Percentiles rank a stretch among this genome's conserved stretches.
Conservation (phyloP, 2,113 vertebrate species). For the Melanerpes formicivorus region DNA sequence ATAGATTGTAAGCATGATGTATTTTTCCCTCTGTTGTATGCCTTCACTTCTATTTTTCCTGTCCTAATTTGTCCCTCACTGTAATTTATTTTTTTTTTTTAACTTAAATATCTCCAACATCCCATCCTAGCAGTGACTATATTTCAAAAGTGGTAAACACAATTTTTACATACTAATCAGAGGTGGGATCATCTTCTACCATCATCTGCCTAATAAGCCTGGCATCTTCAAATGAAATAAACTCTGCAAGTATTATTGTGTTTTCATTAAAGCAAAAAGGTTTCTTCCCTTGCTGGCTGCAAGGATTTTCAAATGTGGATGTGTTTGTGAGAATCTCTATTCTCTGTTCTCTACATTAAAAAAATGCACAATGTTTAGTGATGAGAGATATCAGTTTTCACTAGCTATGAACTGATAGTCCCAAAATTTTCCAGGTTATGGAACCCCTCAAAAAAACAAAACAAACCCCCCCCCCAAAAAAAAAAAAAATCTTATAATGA, state of each 20-base stretch:
- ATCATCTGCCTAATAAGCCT: not conserved
- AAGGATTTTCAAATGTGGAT: constrained; percentile 1
- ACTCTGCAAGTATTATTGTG: constrained; percentile 26
- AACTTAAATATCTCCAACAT: not conserved
- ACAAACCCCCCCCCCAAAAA: no score
- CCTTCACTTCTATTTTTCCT: not conserved
- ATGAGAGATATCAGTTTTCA: not conserved
- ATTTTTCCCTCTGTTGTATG: not conserved
- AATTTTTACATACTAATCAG: not conserved
- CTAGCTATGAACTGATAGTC: not conserved
- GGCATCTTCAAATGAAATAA: constrained; percentile 47
- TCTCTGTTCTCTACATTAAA: not conserved
- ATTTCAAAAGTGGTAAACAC: not conserved
- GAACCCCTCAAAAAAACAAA: not conserved
- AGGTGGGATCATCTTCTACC: not conserved
- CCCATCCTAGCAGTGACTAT: not conserved
- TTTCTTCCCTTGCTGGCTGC: constrained; percentile 2
- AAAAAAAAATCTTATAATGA: not conserved
- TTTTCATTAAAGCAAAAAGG: constrained; percentile 37
- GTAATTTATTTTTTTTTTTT: not conserved
- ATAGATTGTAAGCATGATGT: not conserved
- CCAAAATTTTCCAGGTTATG: not conserved
- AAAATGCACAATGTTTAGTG: not conserved
- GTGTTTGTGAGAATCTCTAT: not conserved
- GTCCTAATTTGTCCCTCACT: not conserved